A percentile compares a stretch with the other conserved stretches of the same genome.
These are phyloP conservation scores for Microdon myrmicae DNA, from an alignment of 2,888 invertebrate genomes.

Conservation along the genomic window DNA sequence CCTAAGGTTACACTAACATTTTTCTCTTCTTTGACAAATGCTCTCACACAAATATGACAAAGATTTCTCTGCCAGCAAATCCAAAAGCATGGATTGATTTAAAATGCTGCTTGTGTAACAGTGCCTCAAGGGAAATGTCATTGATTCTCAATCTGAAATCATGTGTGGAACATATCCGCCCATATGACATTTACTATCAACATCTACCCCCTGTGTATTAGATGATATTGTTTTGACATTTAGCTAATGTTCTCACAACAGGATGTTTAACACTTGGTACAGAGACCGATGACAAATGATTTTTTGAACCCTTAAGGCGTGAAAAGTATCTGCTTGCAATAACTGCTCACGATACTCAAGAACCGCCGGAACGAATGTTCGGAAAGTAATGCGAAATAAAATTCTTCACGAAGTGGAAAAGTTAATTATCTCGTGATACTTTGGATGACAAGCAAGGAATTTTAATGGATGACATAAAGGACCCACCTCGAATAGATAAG, in stretches of 20 bases:
- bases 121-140: slow-evolving; percentile 39
- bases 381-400: slow-evolving; percentile 5
- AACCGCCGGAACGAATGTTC: background rate
- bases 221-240: slow-evolving; percentile 48
- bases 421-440: slow-evolving; percentile 43
- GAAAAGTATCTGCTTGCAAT: slow-evolving; percentile 17
- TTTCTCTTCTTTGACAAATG: too few species aligned
- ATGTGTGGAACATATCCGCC: slow-evolving; percentile 24
- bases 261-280: slow-evolving; percentile 7
- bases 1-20: slow-evolving; percentile 23
- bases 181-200: slow-evolving; percentile 6
- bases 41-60: too few species aligned
- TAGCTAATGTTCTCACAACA: slow-evolving; percentile 33
- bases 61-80: too few species aligned
- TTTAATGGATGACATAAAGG: slow-evolving; percentile 36
- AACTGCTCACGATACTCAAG: slow-evolving; percentile 10
- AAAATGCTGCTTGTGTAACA: slow-evolving; percentile 12
- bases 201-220: slow-evolving; percentile 11
- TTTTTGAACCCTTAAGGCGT: slow-evolving; percentile 7
- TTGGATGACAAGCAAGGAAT: slow-evolving; percentile 28
- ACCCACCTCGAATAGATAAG: slow-evolving; percentile 26
- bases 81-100: slow-evolving; percentile 49
- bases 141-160: slow-evolving; percentile 36
- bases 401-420: slow-evolving; percentile 20
- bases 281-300: slow-evolving; percentile 43